phyloP scores from a whole-genome alignment of 2,113 vertebrate genomes.

The Bubo scandiacus region DNA sequence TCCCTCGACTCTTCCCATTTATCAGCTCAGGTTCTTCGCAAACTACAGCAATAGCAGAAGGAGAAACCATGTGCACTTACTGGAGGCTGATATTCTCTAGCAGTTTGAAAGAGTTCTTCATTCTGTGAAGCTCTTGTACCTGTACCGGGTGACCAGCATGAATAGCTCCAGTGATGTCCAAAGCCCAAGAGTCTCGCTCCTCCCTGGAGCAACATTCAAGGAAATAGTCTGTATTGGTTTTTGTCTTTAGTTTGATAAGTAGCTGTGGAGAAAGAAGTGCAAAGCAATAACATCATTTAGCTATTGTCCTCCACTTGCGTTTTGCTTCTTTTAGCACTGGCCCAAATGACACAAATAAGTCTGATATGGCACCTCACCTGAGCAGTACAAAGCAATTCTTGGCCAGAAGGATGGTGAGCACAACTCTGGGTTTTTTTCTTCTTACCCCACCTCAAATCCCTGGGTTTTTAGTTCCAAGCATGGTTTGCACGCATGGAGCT shows the following conservation, averaged over 20 bases:
- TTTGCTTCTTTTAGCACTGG: not conserved
- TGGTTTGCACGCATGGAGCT: not conserved
- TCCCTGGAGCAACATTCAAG: slow-evolving; percentile 91
- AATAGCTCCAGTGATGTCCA: slow-evolving; percentile 81
- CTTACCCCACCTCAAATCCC: accelerated
- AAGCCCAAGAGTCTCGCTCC: slow-evolving; percentile 90
- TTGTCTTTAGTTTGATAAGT: slow-evolving; percentile 87
- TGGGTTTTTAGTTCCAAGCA: not conserved
- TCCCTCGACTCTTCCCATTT: not conserved
- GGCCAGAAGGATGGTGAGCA: not conserved
- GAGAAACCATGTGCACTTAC: slow-evolving; percentile 65
- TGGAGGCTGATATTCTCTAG: slow-evolving; percentile 83
- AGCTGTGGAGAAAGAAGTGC: slow-evolving; percentile 71
- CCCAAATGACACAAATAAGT: not conserved
- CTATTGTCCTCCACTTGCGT: not conserved
- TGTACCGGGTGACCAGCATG: slow-evolving; percentile 74
- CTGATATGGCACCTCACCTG: not conserved
- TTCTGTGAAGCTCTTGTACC: slow-evolving; percentile 59
- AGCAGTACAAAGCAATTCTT: not conserved
- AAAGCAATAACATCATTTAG: not conserved
- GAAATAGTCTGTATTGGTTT: slow-evolving; percentile 83
- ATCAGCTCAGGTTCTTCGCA: not conserved
- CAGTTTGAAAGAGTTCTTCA: slow-evolving; percentile 75
- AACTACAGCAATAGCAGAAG: not conserved
- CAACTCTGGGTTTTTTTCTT: not conserved